These are phyloP conservation scores for Colinus virginianus DNA, from an alignment of 2,113 vertebrate species.

Conservation along the genomic window DNA sequence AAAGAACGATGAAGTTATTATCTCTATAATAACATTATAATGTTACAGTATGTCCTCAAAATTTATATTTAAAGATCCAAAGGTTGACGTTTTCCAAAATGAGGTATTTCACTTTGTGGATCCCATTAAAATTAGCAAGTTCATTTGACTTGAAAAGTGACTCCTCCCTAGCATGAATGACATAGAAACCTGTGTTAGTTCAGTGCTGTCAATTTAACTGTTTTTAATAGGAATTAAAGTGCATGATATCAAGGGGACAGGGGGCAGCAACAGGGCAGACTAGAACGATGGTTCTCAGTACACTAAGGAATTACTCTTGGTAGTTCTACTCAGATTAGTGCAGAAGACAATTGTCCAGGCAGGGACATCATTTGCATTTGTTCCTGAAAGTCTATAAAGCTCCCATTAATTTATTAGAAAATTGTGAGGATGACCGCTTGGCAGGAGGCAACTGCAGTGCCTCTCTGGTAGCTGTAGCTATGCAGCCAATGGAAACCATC, in stretches of 20 bases:
- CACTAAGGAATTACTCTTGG: neutral
- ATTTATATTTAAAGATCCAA: neutral
- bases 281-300: neutral
- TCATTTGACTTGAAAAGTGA: neutral
- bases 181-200: neutral
- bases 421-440: slow-evolving; percentile 10
- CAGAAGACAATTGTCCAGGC: neutral
- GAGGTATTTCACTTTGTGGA: neutral
- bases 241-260: neutral
- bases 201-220: neutral
- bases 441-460: neutral
- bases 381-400: slow-evolving; percentile 20
- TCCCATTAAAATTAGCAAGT: neutral
- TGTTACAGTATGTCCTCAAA: neutral
- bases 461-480: neutral
- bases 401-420: slow-evolving; percentile 25
- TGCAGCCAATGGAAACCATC: neutral
- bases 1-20: neutral
- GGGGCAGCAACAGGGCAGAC: neutral
- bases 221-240: neutral
- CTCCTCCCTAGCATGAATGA: fast-evolving
- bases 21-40: neutral
- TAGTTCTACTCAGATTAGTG: neutral
- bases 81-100: neutral
- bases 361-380: slow-evolving; percentile 2